These are phyloP conservation scores for Acanthopleura granulata DNA, from an alignment of 2,888 invertebrate genomes.

Conservation along the genomic window DNA sequence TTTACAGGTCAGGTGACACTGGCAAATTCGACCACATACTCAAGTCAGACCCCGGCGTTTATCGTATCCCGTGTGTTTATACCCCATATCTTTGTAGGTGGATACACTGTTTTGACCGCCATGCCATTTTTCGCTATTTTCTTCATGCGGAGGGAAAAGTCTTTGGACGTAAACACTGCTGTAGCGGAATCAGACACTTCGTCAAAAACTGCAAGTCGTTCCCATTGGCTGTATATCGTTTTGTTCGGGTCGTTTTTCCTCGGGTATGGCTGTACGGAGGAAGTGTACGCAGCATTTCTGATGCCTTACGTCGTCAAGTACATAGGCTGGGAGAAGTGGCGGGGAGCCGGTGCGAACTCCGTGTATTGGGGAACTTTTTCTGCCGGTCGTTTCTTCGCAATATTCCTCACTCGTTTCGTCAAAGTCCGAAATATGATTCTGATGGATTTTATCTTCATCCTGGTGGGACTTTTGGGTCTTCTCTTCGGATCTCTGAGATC, in stretches of 20 bases:
- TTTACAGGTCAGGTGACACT: too few relatives aligned
- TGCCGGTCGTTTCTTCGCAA: neutral
- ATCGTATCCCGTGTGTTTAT: neutral
- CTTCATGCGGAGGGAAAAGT: neutral
- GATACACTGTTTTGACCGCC: neutral
- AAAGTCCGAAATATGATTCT: conserved; percentile 1
- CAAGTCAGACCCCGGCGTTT: neutral
- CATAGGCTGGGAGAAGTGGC: neutral
- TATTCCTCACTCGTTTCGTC: neutral
- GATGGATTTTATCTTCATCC: neutral
- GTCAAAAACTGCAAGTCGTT: neutral
- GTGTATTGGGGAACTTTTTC: conserved; percentile 14
- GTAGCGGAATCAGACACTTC: neutral
- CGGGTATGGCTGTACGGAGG: conserved; percentile 8
- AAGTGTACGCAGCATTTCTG: neutral
- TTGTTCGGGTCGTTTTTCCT: conserved; percentile 7
- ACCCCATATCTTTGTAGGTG: neutral
- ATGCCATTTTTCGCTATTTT: neutral
- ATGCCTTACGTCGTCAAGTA: conserved; percentile 6
- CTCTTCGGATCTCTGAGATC: neutral
- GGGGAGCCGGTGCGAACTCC: conserved; percentile 5
- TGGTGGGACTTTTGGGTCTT: neutral
- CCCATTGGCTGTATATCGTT: neutral
- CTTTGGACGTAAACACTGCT: neutral
- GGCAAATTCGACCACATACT: neutral